Base-by-base conservation (phyloP, 64 coral and sea anemone genomes). In the Pocillopora damicornis region DNA sequence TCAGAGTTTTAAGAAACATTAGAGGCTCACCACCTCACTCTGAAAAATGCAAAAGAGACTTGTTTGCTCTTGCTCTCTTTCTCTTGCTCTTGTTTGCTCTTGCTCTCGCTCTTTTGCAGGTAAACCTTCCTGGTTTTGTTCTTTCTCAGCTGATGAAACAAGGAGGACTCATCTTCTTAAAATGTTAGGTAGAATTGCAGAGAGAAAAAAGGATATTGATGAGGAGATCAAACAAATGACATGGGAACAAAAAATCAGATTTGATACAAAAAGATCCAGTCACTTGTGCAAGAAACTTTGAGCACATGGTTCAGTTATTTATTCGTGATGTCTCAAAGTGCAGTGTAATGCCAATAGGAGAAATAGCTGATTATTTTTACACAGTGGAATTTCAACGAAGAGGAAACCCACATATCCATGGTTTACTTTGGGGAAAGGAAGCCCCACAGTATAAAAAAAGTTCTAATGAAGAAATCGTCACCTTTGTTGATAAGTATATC, bases 81-180 rank as follows among this genome's bases (percentile, higher is more conserved):
- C 18, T 92, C 30, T 30, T 30, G 30, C 30, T 30, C 30, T 30
- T 30, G 30, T 30, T 30, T 30, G 30, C 30, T 30, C 30, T 30
- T 30, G 30, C 30, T 30, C 30, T 30, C 30, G 30, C 30, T 30
- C 30, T 30, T 30, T 30, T 30, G 30, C 30, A 16, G 87, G 91
- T 57, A 83, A 88, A 11, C 86, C 91, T 62, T 89, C 91, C 14
- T 93, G 78, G 86, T 93, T 92, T 80, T 92, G 91, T 51, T 88
- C 79, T 25, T 93, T 93, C 64, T 93, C 87, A 18, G 86, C 91
- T 65, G 91, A 86, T 25, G 91, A 93, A 93, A 93, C 91, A 20
- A 88, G 73, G 20, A 88, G 91, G 86, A 61, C 73, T 74, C 88
- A 94, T 60, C 76, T 86, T 0, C 22, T 89, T 13, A 94, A 79